A percentile compares a stretch with the other conserved stretches of the same genome.
Evolutionary conservation across 2,888 invertebrate species (phyloP).

Genomic region (Trissonchulus latispiculum): DNA sequence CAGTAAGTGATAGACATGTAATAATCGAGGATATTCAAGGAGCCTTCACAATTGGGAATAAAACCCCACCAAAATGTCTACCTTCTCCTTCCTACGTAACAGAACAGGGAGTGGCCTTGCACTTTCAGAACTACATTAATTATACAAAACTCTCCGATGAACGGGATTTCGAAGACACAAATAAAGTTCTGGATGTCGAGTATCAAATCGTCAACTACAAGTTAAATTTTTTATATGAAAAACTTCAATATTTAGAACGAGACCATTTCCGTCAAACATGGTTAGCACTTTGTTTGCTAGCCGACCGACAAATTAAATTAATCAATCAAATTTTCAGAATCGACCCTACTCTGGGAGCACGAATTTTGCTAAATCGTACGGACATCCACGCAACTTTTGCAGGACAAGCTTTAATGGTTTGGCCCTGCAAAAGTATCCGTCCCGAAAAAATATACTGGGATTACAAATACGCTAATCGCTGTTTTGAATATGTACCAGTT

Average conservation of each 20-base stretch:
- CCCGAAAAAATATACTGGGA: slow-evolving; percentile 13
- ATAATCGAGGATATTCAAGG: background rate
- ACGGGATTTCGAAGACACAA: background rate
- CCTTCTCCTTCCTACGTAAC: background rate
- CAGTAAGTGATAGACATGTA: background rate
- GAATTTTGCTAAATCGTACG: background rate
- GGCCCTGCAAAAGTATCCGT: background rate
- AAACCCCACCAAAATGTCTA: background rate
- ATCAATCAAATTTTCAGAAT: slow-evolving; percentile 10
- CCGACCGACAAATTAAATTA: background rate
- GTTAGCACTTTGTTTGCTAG: background rate
- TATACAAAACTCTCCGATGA: too few species aligned
- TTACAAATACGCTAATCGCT: slow-evolving; percentile 4
- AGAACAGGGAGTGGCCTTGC: background rate
- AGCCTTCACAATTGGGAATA: background rate
- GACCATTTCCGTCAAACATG: background rate
- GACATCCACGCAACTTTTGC: slow-evolving; percentile 13
- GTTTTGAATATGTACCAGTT: slow-evolving; percentile 18
- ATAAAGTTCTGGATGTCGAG: background rate
- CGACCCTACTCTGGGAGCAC: slow-evolving; percentile 16
- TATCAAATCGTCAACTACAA: background rate
- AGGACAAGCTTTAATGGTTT: slow-evolving; percentile 18
- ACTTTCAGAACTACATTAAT: background rate
- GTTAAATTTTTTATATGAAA: slow-evolving; percentile 9
- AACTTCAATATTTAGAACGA: background rate